Base-by-base conservation (phyloP, 2,113 vertebrate species). In the Synchiropus splendidus region DNA sequence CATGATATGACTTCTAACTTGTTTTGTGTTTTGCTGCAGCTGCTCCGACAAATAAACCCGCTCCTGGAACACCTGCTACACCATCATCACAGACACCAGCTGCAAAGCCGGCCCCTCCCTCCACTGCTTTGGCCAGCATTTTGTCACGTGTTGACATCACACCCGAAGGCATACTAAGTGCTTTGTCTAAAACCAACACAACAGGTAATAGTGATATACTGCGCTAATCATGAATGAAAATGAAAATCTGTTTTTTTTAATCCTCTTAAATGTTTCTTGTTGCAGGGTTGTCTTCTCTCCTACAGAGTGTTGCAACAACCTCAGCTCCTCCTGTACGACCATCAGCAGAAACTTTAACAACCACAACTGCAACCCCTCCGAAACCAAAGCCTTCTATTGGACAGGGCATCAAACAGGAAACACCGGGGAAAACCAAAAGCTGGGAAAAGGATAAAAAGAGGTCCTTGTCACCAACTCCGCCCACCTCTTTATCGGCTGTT, bases 131-230 rank as follows among this genome's bases (percentile, higher is more conserved):
- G 65, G 95, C 93, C 32, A 98, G 88, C 59, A 93, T 99, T 48
- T 82, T 99, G 66, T 97, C 95, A 9, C 92, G 92, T 39, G 94
- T 98, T 12, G 94, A 98, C 72, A 91, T 98, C 67, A 94, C 89
- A 48, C 93, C 92, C 0, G 92, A 94, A 65, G 91, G 89, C 50
- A 94, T 99, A 43, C 75, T 97, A 6, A 96, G 84, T 0, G 95
- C 87, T 12, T 87, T 98, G 61, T 92, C 92, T 51, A 99, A 98
- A 84, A 89, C 84, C n/a, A 91, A 92, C 80, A 86, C 86, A 6
- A 87, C 92, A 87, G 90, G 94, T 97, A 78, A 74, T 48, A 1
- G 12, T n/a, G n/a, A 2, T 9, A 4, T 12, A 44, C 33, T 14
- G 10, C 6, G 6, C 16, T 32, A 6, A 12, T 18, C 15, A 4